Conservation (phyloP, 2,888 invertebrate genomes). For the Scelioninae gen. 1 region DNA sequence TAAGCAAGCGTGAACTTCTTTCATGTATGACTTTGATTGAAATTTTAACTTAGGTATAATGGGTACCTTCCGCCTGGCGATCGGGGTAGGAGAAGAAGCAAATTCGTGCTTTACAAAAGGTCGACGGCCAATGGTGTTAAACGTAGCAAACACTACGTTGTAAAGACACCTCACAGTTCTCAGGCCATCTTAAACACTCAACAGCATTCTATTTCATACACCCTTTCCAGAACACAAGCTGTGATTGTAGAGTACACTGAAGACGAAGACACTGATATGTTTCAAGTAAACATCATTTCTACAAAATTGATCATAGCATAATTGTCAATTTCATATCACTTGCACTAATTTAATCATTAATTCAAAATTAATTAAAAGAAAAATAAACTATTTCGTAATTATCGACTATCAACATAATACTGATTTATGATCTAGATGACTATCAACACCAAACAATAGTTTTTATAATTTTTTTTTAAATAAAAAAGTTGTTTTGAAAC, state of each 20-base stretch:
- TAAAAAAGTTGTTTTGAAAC: too few relatives aligned
- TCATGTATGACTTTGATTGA: slow-evolving; percentile 15
- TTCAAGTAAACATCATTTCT: slow-evolving; percentile 90
- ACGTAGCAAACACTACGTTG: slow-evolving; percentile 97
- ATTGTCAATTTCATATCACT: background rate
- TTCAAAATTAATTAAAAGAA: too few relatives aligned
- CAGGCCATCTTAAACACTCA: slow-evolving; percentile 96
- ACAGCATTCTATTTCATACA: slow-evolving; percentile 98
- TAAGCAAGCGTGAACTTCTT: too few relatives aligned
- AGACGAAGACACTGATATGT: slow-evolving; percentile 99
- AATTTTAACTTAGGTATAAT: slow-evolving; percentile 90
- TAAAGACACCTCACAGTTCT: slow-evolving; percentile 97
- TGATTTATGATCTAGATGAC: too few relatives aligned
- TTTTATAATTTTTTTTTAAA: too few relatives aligned
- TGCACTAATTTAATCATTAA: too few relatives aligned
- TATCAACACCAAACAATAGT: too few relatives aligned
- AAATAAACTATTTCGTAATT: too few relatives aligned
- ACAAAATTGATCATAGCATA: slow-evolving; percentile 5
- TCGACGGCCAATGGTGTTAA: slow-evolving; percentile 96
- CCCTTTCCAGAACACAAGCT: slow-evolving; percentile 97
- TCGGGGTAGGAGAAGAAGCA: slow-evolving; percentile 96
- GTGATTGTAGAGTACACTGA: slow-evolving; percentile 99
- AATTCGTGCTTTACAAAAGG: slow-evolving; percentile 95
- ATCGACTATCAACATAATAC: too few relatives aligned
- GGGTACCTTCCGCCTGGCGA: slow-evolving; percentile 96